These are phyloP conservation scores for Synanthedon tipuliformis DNA, from an alignment of 2,888 invertebrate species.

Conservation along the genomic window DNA sequence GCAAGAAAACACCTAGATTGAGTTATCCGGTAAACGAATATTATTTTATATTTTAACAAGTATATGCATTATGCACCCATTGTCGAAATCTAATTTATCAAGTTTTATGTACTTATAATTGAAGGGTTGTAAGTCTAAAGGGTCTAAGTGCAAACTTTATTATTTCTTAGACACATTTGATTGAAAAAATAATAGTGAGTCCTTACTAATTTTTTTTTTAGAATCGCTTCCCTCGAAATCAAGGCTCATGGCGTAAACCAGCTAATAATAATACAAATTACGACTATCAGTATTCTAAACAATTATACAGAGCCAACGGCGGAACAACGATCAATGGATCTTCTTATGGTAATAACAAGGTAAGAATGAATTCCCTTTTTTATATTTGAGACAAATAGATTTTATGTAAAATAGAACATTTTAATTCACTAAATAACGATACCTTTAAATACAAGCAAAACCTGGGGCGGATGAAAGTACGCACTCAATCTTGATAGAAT, in stretches of 20 bases:
- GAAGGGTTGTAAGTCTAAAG: neutral
- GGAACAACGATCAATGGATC: constrained; percentile 37
- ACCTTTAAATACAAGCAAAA: neutral
- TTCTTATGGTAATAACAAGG: constrained; percentile 31
- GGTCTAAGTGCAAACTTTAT: no score
- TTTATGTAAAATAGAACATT: no score
- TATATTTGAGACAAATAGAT: no score
- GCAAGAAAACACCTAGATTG: constrained; percentile 44
- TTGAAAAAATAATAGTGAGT: no score
- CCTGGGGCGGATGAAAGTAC: no score
- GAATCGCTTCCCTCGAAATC: constrained; percentile 58
- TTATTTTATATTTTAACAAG: neutral
- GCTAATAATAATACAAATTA: constrained; percentile 36
- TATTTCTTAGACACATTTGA: no score
- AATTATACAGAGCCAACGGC: constrained; percentile 44
- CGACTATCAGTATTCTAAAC: constrained; percentile 48
- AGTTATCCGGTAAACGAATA: constrained; percentile 35
- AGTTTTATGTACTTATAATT: neutral
- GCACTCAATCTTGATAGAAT: no score
- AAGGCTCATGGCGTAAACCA: constrained; percentile 59
- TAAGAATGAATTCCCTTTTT: constrained; percentile 11
- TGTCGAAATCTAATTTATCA: constrained; percentile 1
- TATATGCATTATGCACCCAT: neutral
- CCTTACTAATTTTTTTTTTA: constrained; percentile 12
- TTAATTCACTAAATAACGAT: neutral